Evolutionary conservation across 2,113 vertebrate species (phyloP).

Genomic region (Ifrita kowaldi): DNA sequence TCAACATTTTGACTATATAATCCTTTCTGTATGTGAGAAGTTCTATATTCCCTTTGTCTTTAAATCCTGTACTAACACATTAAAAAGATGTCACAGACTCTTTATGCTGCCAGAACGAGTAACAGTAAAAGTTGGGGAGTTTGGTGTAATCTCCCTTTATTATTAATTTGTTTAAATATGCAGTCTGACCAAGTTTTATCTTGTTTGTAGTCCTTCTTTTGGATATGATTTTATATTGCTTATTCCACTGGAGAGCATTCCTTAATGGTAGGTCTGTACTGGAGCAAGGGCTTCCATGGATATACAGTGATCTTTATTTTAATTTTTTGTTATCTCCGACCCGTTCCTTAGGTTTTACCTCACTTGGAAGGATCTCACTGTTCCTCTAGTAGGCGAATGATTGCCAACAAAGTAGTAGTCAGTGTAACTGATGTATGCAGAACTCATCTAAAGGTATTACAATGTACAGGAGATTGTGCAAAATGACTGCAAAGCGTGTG

Average conservation of each 20-base stretch:
- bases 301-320: neutral
- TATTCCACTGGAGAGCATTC: neutral
- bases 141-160: neutral
- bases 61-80: neutral
- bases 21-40: neutral
- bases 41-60: neutral
- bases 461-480: neutral
- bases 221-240: neutral
- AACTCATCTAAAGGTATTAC: neutral
- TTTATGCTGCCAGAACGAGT: neutral
- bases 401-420: neutral
- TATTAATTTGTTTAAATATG: neutral
- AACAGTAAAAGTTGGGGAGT: neutral
- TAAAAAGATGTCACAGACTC: neutral
- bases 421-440: neutral
- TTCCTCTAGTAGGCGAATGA: neutral
- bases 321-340: neutral
- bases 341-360: neutral
- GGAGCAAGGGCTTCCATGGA: neutral
- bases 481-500: rapidly evolving
- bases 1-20: neutral
- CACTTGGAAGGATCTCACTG: neutral
- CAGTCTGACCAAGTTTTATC: neutral
- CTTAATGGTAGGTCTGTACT: neutral
- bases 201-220: neutral